Conservation (phyloP, 37 sponge, comb jelly and placozoan species). For the Spongia lamella region DNA sequence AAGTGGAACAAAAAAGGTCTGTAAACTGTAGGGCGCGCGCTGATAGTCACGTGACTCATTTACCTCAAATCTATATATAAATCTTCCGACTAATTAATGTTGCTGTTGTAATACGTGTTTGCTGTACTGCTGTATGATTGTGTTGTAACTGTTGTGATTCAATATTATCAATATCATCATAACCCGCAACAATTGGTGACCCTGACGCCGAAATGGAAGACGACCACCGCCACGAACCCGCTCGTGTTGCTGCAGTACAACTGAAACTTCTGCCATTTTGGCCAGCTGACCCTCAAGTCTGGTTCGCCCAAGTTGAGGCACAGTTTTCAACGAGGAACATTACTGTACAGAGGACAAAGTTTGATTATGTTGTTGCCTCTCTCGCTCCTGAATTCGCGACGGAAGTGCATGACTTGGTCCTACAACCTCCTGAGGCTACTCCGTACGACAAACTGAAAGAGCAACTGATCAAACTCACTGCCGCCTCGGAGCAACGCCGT, state of each 20-base stretch:
- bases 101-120: too few species aligned
- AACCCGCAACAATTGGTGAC: too few species aligned
- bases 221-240: too few species aligned
- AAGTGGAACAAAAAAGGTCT: too few species aligned
- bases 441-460: constrained; percentile 8
- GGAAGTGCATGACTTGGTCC: constrained; percentile 26
- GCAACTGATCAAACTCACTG: not conserved
- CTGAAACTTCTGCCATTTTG: constrained; percentile 12
- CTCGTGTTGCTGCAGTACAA: not conserved
- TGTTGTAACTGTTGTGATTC: too few species aligned
- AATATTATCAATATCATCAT: too few species aligned
- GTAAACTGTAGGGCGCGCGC: too few species aligned
- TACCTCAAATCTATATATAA: too few species aligned
- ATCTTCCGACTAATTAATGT: too few species aligned
- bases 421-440: constrained; percentile 2
- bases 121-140: too few species aligned
- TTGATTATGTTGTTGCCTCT: constrained; percentile 11
- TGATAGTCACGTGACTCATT: too few species aligned
- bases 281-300: constrained; percentile 21
- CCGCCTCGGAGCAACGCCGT: constrained; percentile 25
- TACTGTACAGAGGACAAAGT: constrained; percentile 9
- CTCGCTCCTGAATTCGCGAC: not conserved
- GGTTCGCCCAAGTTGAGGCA: constrained; percentile 24
- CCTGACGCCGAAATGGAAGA: too few species aligned
- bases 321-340: not conserved